Percentiles rank a stretch among this genome's conserved stretches.
phyloP scores from a whole-genome alignment of 2,113 vertebrate genomes.

The Origma solitaria region DNA sequence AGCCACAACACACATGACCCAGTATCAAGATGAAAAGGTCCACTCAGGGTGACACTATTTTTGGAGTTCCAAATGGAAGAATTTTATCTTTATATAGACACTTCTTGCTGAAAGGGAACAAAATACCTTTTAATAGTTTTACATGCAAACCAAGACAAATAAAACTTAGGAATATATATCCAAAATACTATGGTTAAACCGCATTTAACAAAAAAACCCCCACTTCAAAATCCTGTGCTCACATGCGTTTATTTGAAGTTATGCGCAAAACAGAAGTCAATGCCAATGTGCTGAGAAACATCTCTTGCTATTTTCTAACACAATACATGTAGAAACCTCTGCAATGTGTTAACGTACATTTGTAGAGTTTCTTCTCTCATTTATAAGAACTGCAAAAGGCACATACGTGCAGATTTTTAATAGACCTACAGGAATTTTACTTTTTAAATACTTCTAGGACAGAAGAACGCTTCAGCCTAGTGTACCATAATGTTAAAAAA shows the following conservation, averaged over 20 bases:
- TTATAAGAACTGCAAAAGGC: neutral
- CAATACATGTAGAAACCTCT: neutral
- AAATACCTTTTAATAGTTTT: neutral
- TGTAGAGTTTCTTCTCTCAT: neutral
- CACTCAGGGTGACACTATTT: neutral
- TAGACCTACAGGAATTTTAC: neutral
- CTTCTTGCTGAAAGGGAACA: neutral
- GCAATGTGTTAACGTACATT: neutral
- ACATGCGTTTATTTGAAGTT: neutral
- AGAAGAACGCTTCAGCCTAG: neutral
- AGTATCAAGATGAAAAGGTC: neutral
- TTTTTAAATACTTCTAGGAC: neutral
- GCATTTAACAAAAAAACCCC: neutral
- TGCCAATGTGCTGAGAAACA: accelerated
- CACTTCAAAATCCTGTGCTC: neutral
- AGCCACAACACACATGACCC: neutral
- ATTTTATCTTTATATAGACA: neutral
- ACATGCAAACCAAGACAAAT: neutral
- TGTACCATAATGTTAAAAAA: neutral
- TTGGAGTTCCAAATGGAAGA: neutral
- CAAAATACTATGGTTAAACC: neutral
- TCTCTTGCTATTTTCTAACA: neutral
- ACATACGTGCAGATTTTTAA: neutral
- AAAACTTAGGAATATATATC: neutral
- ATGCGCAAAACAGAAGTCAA: neutral